Percentiles rank a stretch among this genome's conserved stretches.
phyloP scores from a whole-genome alignment of 2,113 vertebrate genomes.

The Ginglymostoma cirratum region DNA sequence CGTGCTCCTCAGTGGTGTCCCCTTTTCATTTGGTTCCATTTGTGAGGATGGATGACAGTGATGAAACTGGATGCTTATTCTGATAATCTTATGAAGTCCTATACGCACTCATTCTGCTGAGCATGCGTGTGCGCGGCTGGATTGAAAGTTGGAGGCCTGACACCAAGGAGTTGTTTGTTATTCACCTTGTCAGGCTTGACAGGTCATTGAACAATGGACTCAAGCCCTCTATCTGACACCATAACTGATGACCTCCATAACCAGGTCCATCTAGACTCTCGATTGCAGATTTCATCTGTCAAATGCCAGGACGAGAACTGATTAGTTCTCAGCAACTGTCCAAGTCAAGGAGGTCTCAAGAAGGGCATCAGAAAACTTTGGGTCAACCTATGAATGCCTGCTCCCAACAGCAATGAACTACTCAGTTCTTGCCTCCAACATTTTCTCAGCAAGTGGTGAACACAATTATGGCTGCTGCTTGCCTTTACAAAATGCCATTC shows the following conservation, averaged over 20 bases:
- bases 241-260: too few species aligned
- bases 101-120: too few species aligned
- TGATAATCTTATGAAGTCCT: neutral
- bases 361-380: neutral
- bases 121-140: too few species aligned
- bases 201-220: too few species aligned
- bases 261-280: too few species aligned
- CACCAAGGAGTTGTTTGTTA: too few species aligned
- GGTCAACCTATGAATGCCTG: neutral
- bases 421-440: neutral
- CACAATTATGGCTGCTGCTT: neutral
- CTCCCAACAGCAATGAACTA: neutral
- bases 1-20: neutral
- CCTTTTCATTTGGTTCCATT: neutral
- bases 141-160: too few species aligned
- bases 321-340: too few species aligned
- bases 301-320: neutral
- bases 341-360: neutral
- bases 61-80: neutral
- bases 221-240: too few species aligned
- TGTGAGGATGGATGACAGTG: neutral
- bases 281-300: too few species aligned
- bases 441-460: neutral
- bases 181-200: too few species aligned
- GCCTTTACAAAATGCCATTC: neutral